Evolutionary conservation across 2,797 vertebrate genomes (phyloP).

Genomic region (Pogoniulus pusillus): DNA sequence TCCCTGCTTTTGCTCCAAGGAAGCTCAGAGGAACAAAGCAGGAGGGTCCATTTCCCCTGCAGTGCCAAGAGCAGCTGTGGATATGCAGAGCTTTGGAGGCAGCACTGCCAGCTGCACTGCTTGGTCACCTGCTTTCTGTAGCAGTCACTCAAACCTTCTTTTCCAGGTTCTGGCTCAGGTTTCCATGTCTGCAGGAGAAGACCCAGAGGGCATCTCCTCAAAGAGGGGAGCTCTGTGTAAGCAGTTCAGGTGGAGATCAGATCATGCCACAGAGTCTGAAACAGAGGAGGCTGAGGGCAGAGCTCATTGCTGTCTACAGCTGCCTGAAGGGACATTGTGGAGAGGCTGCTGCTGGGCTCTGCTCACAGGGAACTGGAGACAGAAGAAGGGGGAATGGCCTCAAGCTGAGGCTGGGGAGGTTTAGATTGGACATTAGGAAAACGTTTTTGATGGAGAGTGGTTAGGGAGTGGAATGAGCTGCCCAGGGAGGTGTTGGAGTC

Average conservation of each 20-base stretch:
- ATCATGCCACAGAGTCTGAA: neutral
- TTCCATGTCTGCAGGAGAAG: neutral
- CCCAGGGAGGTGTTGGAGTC: too few species aligned
- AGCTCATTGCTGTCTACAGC: too few species aligned
- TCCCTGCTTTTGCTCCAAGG: neutral
- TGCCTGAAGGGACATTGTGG: too few species aligned
- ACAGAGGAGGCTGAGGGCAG: too few species aligned
- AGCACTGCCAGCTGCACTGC: neutral
- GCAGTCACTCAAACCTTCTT: neutral
- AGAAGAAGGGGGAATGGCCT: too few species aligned
- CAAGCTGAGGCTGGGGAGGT: too few species aligned
- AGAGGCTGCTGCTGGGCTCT: too few species aligned
- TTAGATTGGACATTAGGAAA: too few species aligned
- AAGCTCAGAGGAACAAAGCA: rapidly evolving
- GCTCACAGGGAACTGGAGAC: too few species aligned
- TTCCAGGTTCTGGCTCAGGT: neutral
- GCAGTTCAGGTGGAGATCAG: neutral
- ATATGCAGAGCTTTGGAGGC: neutral
- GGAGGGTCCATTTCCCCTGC: neutral
- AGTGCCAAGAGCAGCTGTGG: neutral
- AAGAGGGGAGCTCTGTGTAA: neutral
- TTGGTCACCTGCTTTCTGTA: neutral
- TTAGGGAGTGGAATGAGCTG: too few species aligned
- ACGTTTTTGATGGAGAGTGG: too few species aligned
- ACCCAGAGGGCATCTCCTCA: neutral